Evolutionary conservation across 1,140 invertebrate species (phyloP), one percentile per base, ranked within the genome.

Genomic region (Chionoecetes opilio): DNA sequence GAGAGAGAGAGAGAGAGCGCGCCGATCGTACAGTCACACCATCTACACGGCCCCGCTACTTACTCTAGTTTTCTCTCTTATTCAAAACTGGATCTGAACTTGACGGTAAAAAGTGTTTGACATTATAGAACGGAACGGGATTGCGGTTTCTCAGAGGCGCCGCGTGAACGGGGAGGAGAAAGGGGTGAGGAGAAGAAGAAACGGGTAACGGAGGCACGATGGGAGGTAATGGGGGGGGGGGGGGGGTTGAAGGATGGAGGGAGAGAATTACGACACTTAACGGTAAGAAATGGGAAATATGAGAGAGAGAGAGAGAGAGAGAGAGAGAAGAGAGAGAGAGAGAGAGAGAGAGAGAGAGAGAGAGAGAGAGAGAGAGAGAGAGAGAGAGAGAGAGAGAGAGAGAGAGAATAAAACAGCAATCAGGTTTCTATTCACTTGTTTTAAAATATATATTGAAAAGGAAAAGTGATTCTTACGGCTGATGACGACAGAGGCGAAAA

Each of bases 261-360:
- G 85, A 2, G 31, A 17, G 85, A 34, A 38, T 21, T 17, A 32
- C 17, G 32, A 38, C 32, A 38, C 3, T 11, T 21, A 2, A 31
- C 3, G 37, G 85, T 6, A 38, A 38, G 29, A 86, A 29, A 86
- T 17, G 37, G 32, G 37, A 38, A 35, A 38, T 34, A 3, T 14
- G 82, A 86, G 11, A 86, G 34, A 86, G 34, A 34, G 85, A 86
- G 85, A 86, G 85, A 86, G 85, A 86, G 85, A 86, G 85, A 84
- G 82, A 84, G 82, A 84, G 82, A 84, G 82, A 84, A 84, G 82
- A 84, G 82, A 32, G 82, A 84, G 82, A 84, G 82, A 86, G 85
- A 86, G 85, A 86, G 85, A 86, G 85, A 86, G 85, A 86, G 85
- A 86, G 85, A 86, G 85, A 86, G 85, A 86, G 85, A 86, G 85